phyloP scores from a whole-genome alignment of 2,888 invertebrate species.

The Thecophora atra region DNA sequence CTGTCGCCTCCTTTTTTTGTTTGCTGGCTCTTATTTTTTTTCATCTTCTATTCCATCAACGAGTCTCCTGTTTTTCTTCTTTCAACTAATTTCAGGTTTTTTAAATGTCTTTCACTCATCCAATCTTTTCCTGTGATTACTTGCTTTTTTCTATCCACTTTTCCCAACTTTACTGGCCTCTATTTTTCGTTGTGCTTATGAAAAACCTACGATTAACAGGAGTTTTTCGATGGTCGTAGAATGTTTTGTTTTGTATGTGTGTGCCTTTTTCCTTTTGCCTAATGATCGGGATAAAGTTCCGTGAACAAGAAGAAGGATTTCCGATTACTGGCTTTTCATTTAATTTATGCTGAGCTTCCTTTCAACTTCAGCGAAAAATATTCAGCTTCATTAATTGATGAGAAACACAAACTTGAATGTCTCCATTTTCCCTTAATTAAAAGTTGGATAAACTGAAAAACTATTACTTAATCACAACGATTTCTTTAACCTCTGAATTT shows the following conservation, averaged over 20 bases:
- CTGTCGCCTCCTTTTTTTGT: too few relatives aligned
- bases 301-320: conserved; percentile 5
- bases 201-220: background rate
- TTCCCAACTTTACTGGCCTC: background rate
- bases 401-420: too few relatives aligned
- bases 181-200: background rate
- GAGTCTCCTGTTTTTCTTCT: too few relatives aligned
- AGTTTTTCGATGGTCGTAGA: background rate
- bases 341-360: conserved; percentile 28
- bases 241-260: background rate
- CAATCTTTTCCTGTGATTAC: background rate
- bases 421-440: too few relatives aligned
- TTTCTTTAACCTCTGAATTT: too few relatives aligned
- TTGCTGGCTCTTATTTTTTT: too few relatives aligned
- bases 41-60: too few relatives aligned
- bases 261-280: conserved; percentile 8
- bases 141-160: background rate
- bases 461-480: too few relatives aligned
- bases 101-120: background rate
- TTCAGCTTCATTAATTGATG: too few relatives aligned
- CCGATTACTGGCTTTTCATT: conserved; percentile 25
- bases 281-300: background rate
- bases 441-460: too few relatives aligned
- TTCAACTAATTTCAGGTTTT: too few relatives aligned
- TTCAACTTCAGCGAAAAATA: background rate